Conservation (phyloP, 2,888 invertebrate genomes). For the Petrolisthes cinctipes region DNA sequence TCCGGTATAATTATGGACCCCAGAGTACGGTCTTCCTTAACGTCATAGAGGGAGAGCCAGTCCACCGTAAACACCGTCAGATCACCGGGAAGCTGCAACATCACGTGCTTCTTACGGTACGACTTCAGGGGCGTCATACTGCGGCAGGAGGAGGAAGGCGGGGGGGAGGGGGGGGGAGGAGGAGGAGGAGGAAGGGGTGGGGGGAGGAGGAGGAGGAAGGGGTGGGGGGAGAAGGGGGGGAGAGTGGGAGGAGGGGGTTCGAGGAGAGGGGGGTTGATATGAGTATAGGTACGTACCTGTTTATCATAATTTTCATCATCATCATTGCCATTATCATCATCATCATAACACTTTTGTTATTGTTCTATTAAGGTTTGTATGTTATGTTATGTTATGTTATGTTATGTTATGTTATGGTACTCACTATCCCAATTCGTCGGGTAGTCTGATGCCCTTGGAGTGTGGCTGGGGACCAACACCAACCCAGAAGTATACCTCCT, state of each 20-base stretch:
- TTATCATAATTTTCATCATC: no score
- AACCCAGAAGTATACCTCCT: slow-evolving; percentile 83
- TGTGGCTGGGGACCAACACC: slow-evolving; percentile 90
- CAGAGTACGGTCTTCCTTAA: slow-evolving; percentile 77
- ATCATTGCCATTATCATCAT: no score
- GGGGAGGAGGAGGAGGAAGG: not conserved
- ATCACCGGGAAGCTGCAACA: slow-evolving; percentile 83
- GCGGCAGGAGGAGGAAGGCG: slow-evolving; percentile 51
- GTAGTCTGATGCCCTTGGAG: slow-evolving; percentile 83
- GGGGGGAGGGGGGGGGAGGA: not conserved
- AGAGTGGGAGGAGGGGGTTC: not conserved
- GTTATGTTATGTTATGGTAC: slow-evolving; percentile 69
- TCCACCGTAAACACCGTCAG: slow-evolving; percentile 84
- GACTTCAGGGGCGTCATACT: slow-evolving; percentile 84
- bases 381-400: no score
- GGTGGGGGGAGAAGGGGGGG: not conserved
- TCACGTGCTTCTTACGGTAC: slow-evolving; percentile 81
- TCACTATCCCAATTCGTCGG: slow-evolving; percentile 94
- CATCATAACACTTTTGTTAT: no score
- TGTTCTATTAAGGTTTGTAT: no score
- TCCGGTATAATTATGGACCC: slow-evolving; percentile 84
- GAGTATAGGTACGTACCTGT: not conserved
- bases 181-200: not conserved
- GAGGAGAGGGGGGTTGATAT: not conserved
- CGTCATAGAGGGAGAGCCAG: slow-evolving; percentile 87